Evolutionary conservation across 2,113 vertebrate genomes (phyloP).

Genomic region (Python bivittatus): DNA sequence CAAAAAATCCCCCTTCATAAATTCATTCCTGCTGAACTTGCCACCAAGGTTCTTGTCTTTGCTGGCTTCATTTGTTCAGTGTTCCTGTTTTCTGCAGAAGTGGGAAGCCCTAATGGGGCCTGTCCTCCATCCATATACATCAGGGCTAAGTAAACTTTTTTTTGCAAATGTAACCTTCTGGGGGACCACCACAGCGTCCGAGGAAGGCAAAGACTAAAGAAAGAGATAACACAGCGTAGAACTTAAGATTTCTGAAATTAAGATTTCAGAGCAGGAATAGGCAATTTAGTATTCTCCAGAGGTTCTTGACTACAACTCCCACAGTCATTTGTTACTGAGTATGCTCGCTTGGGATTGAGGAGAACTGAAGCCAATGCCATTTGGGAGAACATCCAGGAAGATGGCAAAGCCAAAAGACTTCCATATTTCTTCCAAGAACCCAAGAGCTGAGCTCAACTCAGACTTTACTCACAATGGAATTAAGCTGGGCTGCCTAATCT

Average conservation of each 20-base stretch:
- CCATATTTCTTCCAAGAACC: neutral
- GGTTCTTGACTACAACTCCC: neutral
- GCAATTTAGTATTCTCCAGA: neutral
- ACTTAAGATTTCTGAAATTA: too few relatives aligned
- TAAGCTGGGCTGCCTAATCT: neutral
- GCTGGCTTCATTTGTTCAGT: neutral
- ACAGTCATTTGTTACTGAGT: neutral
- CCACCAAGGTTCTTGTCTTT: neutral
- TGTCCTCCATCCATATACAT: neutral
- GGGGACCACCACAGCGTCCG: too few relatives aligned
- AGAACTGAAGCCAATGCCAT: neutral
- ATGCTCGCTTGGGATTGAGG: neutral
- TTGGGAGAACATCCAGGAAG: neutral
- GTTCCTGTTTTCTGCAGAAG: neutral
- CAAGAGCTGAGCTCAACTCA: neutral
- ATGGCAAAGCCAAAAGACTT: neutral
- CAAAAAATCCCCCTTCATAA: neutral
- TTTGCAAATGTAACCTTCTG: too few relatives aligned
- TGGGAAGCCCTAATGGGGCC: neutral
- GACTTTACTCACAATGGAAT: neutral
- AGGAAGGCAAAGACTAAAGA: too few relatives aligned
- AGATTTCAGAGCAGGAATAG: conserved; percentile 6
- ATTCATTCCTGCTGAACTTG: neutral
- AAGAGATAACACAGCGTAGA: too few relatives aligned
- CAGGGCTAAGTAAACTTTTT: too few relatives aligned